Evolutionary conservation across 1,140 invertebrate species (phyloP), one percentile per base, ranked within the genome.

Genomic region (Drosophila nikananu): DNA sequence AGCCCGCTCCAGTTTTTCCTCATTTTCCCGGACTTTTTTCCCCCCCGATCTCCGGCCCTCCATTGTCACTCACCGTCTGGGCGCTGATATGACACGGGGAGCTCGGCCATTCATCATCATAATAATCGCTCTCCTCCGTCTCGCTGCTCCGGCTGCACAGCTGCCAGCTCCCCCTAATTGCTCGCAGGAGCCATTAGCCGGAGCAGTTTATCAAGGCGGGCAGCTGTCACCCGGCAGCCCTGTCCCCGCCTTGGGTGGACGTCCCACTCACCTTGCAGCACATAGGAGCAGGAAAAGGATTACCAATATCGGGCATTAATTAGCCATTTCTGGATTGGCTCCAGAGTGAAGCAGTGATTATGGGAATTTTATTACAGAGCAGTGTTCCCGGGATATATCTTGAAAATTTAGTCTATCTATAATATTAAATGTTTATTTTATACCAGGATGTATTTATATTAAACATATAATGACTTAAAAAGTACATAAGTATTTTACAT

Each of bases 101-200:
- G 54, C 54, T 39, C 21, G 54, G 61, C 32, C 81, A 83, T 83
- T 83, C 83, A 83, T 83, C 81, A 83, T 83, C 81, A 83, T 83
- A 79, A 83, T 83, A 83, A 83, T 83, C 76, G 71, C 71, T 42
- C 73, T 46, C 51, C 49, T 25, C 67, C 37, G 42, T 32, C 39
- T 41, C 8, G 8, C 52, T 35, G 52, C 52, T 55, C 54, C 23
- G 37, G 17, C 39, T 46, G 17, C 58, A 35, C 61, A 55, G 55
- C 54, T 52, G 32, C 61, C 49, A 57, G 42, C 39, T 44, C 46
- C 64, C 64, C 60, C 75, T 83, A 83, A 83, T 83, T 83, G 80
- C 80, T 79, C 37, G 55, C 49, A 65, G 75, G 81, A 76, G 57
- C 81, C 81, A 83, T 83, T 83, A 83, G 81, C 71, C 65, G 35